Percentiles rank a stretch among this genome's conserved stretches.
Conservation (phyloP, 2,797 vertebrate species). For the Hydrophis major region DNA sequence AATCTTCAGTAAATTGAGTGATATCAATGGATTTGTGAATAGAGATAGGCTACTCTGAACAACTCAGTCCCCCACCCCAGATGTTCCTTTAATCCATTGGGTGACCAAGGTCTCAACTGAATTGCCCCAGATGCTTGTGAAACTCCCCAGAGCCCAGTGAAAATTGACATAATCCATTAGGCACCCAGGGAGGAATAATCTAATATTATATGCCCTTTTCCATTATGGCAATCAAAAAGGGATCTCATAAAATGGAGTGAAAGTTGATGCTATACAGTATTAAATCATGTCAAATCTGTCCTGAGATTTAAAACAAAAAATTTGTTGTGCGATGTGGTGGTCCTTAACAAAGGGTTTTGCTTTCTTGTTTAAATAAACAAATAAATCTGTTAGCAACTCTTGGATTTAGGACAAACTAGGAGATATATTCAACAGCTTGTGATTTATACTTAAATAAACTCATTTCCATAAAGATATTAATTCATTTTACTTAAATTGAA, state of each 20-base stretch:
- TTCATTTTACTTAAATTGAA: constrained; percentile 73
- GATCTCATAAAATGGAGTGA: not conserved
- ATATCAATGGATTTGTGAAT: not conserved
- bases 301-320: no score
- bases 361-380: not conserved
- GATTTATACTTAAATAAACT: constrained; percentile 71
- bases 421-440: constrained; percentile 65
- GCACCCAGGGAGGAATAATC: not conserved
- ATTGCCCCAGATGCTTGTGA: not conserved
- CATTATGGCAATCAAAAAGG: not conserved
- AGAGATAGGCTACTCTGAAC: not conserved
- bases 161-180: not conserved
- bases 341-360: not conserved
- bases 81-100: not conserved
- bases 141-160: not conserved
- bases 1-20: not conserved
- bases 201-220: not conserved
- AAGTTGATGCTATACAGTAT: no score
- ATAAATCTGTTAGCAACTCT: constrained; percentile 42
- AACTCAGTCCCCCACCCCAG: not conserved
- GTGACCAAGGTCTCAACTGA: not conserved
- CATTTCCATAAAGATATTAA: constrained; percentile 70
- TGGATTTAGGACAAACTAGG: constrained; percentile 60
- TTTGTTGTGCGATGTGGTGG: not conserved
- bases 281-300: no score